phyloP scores from a whole-genome alignment of 2,113 vertebrate species.

The Phaethon lepturus region DNA sequence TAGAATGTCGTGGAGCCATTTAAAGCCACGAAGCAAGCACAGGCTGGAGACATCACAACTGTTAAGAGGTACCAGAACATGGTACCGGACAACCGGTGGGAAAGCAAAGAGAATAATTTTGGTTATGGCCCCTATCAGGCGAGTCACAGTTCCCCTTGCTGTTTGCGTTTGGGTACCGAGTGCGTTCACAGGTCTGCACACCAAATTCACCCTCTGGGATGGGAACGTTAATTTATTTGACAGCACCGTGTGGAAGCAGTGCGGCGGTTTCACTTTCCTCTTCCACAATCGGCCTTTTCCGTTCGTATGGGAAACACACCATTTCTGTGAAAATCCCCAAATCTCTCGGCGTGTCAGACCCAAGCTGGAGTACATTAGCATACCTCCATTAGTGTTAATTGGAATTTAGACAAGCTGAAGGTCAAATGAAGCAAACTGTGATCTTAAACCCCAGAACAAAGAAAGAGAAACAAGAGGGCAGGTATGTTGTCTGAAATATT shows the following conservation, averaged over 20 bases:
- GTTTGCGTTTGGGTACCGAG: fast-evolving
- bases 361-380: neutral
- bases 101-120: neutral
- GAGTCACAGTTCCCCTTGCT: neutral
- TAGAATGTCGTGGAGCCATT: neutral
- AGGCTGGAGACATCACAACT: neutral
- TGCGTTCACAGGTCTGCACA: neutral
- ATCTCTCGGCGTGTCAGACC: neutral
- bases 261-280: neutral
- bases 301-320: neutral
- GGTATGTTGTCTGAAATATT: neutral
- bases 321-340: neutral
- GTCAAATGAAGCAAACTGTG: neutral
- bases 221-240: neutral
- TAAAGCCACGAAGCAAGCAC: fast-evolving
- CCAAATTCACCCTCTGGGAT: neutral
- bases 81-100: neutral
- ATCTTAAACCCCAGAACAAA: neutral
- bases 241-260: neutral
- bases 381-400: neutral
- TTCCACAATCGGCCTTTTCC: neutral
- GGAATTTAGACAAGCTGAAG: neutral
- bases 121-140: neutral
- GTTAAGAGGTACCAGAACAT: neutral
- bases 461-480: neutral